Evolutionary conservation across 1,140 invertebrate species (phyloP), one percentile per base, ranked within the genome.

Genomic region (Asobara japonica): DNA sequence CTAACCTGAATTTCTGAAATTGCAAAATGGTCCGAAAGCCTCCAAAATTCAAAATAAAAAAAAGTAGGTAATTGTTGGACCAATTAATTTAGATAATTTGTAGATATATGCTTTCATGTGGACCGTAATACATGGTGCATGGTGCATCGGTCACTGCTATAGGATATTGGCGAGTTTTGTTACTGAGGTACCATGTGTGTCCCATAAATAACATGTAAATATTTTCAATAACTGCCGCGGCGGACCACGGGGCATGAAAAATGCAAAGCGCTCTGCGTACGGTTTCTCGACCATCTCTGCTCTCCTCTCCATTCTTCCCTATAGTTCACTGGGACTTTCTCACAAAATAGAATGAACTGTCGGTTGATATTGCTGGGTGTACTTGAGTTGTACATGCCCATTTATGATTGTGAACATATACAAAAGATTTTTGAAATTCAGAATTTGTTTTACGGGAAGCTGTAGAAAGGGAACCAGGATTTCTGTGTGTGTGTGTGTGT

Each of bases 131-230:
- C 70, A 33, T 65, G 60, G 30, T 56, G 1, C 61, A 69, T 62
- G 65, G 60, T 48, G 56, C 62, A 33, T 66, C 72, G 45, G 74
- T 75, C 51, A 22, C 51, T 56, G 51, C 18, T 22, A 56, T 56
- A 22, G 51, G 25, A 56, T 80, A 78, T 82, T 77, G 77, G 75
- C 80, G 73, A 71, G 72, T 78, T 82, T 75, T 74, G 73, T 80
- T 56, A 33, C 62, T 82, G 72, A 56, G 78, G 79, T 74, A 79
- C 77, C 82, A 84, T 85, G 83, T 83, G 79, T 81, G 79, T 73
- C 74, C 79, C 80, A 83, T 85, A 85, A 83, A 84, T 84, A 84
- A 84, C 82, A 84, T 84, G 86, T 86, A 82, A 86, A 86, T 84
- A 80, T 84, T 84, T 84, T 84, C 80, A 81, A 84, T 82, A 83